Conservation (phyloP, 2,113 vertebrate genomes). For the Pongo pygmaeus region DNA sequence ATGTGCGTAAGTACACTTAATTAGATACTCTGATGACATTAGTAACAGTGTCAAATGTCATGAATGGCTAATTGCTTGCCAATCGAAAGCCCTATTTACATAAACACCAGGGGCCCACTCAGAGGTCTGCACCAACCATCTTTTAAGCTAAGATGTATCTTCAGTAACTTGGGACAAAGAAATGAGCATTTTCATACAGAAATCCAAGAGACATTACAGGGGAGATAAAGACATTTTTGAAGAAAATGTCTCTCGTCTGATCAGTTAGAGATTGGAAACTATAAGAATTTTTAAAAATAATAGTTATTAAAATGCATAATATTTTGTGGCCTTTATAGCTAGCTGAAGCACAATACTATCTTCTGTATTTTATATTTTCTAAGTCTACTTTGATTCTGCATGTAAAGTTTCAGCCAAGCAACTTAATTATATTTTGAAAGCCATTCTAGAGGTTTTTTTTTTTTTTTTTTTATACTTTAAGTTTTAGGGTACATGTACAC, state of each 20-base stretch:
- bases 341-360: neutral
- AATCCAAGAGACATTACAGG: neutral
- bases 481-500: no score
- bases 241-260: neutral
- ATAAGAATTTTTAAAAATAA: neutral
- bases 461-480: no score
- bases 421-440: slow-evolving; percentile 59
- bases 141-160: slow-evolving; percentile 27
- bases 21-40: slow-evolving; percentile 74
- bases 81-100: slow-evolving; percentile 59
- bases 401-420: neutral
- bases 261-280: neutral
- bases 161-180: neutral
- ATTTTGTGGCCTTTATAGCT: neutral
- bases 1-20: slow-evolving; percentile 65
- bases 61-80: slow-evolving; percentile 71
- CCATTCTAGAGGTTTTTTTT: neutral
- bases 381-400: slow-evolving; percentile 27
- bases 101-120: slow-evolving; percentile 54
- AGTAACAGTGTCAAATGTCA: slow-evolving; percentile 70
- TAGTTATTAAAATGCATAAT: neutral
- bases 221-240: neutral
- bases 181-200: neutral
- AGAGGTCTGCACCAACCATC: neutral
- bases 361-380: neutral